phyloP scores from a whole-genome alignment of 2,113 vertebrate genomes.

The Vanacampus margaritifer region DNA sequence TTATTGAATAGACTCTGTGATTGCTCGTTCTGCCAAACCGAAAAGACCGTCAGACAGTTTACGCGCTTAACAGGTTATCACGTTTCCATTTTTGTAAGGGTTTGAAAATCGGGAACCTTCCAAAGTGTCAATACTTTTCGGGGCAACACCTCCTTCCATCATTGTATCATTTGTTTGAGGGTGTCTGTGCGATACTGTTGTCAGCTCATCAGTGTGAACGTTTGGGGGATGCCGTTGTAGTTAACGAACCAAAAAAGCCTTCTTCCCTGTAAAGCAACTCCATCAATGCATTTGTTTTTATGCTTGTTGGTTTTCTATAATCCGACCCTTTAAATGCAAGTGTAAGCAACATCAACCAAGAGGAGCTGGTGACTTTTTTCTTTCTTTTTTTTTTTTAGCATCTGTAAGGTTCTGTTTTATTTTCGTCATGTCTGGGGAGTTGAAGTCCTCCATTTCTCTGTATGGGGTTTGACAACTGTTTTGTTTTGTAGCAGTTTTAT shows the following conservation, averaged over 20 bases:
- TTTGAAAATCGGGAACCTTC: constrained; percentile 19
- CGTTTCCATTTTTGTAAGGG: neutral
- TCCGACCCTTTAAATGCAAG: constrained; percentile 64
- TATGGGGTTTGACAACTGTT: constrained; percentile 30
- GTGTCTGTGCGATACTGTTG: constrained; percentile 44
- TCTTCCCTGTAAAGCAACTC: constrained; percentile 64
- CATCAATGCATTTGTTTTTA: constrained; percentile 39
- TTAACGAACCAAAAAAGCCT: constrained; percentile 69
- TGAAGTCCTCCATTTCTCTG: constrained; percentile 32
- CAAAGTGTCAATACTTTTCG: constrained; percentile 26
- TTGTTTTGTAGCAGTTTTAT: constrained; percentile 23
- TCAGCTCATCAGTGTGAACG: constrained; percentile 47
- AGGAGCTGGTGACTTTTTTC: constrained; percentile 21
- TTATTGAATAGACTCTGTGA: constrained; percentile 7
- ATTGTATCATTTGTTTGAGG: constrained; percentile 37
- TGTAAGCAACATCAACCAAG: constrained; percentile 29
- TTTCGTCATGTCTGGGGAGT: constrained; percentile 22
- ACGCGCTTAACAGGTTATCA: constrained; percentile 13
- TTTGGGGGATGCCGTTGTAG: constrained; percentile 50
- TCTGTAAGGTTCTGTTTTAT: constrained; percentile 30
- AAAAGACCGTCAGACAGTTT: constrained; percentile 10
- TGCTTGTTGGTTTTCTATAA: constrained; percentile 53
- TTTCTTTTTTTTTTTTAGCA: constrained; percentile 15
- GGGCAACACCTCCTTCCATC: constrained; percentile 38
- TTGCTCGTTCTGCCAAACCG: neutral